Conservation (phyloP, 2,797 vertebrate species). For the Hydrocynus forskahlii region DNA sequence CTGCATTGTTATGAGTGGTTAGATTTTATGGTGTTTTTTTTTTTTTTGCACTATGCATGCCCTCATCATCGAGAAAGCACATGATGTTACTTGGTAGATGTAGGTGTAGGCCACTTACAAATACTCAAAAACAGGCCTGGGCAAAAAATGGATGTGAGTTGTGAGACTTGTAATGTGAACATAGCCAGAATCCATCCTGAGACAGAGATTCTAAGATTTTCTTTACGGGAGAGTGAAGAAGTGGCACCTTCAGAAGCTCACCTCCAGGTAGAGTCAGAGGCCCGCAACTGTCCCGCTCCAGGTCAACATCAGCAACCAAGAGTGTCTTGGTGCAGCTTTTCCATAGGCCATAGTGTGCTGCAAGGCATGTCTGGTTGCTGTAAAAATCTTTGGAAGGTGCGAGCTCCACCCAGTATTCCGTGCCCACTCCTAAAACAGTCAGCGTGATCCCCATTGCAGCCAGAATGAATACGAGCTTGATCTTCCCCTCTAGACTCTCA, state of each 20-base stretch:
- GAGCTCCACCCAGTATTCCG: constrained; percentile 83
- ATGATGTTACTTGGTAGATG: not conserved
- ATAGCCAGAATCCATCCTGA: not conserved
- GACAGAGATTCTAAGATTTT: not conserved
- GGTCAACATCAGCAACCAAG: constrained; percentile 72
- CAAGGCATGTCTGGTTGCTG: constrained; percentile 73
- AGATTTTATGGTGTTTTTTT: too few species aligned
- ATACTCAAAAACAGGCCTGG: not conserved
- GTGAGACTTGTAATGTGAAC: not conserved
- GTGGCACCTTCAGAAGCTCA: constrained; percentile 43
- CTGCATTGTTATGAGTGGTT: too few species aligned
- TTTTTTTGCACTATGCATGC: not conserved
- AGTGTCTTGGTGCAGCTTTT: constrained; percentile 77
- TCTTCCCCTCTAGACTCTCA: constrained; percentile 84
- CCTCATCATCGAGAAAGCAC: not conserved
- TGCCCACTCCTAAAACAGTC: constrained; percentile 78
- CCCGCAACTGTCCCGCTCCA: constrained; percentile 72
- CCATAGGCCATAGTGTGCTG: constrained; percentile 78
- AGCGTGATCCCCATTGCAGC: constrained; percentile 73
- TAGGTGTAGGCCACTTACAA: not conserved
- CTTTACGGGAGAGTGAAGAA: not conserved
- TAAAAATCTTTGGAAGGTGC: constrained; percentile 69
- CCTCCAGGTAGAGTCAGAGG: constrained; percentile 78
- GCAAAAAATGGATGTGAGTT: not conserved
- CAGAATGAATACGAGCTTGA: constrained; percentile 77